phyloP scores from a whole-genome alignment of 2,888 invertebrate species.

The Zeuzera pyrina region DNA sequence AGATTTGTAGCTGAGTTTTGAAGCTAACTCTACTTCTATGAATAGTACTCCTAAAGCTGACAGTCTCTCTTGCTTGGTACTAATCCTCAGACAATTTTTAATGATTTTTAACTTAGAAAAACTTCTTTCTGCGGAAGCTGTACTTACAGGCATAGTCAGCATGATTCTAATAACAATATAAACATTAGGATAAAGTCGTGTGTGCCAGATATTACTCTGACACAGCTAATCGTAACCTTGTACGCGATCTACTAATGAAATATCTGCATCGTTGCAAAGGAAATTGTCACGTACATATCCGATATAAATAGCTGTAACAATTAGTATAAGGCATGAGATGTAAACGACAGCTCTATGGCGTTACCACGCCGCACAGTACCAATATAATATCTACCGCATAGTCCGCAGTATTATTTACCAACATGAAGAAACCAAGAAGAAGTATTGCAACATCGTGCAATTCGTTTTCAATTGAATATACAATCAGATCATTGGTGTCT shows the following conservation, averaged over 20 bases:
- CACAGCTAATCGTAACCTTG: too few species aligned
- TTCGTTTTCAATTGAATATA: not conserved
- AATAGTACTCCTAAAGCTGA: not conserved
- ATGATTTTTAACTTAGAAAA: not conserved
- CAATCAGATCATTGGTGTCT: not conserved
- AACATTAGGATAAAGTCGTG: constrained; percentile 1
- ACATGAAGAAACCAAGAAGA: too few species aligned
- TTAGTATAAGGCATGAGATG: too few species aligned
- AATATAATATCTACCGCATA: too few species aligned
- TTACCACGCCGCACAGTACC: too few species aligned
- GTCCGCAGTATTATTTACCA: too few species aligned
- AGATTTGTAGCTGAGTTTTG: not conserved
- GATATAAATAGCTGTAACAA: too few species aligned
- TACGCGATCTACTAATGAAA: too few species aligned
- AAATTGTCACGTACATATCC: too few species aligned
- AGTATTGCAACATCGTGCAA: not conserved
- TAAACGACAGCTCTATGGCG: too few species aligned
- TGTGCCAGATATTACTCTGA: too few species aligned
- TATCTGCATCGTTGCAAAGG: too few species aligned
- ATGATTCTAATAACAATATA: constrained; percentile 8
- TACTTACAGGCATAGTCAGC: constrained; percentile 10
- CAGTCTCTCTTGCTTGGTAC: not conserved
- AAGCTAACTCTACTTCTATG: not conserved
- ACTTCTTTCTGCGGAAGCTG: not conserved
- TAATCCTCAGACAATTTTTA: not conserved